Conservation (phyloP, 1,140 invertebrate species). For the Drosophila rhopaloa region DNA sequence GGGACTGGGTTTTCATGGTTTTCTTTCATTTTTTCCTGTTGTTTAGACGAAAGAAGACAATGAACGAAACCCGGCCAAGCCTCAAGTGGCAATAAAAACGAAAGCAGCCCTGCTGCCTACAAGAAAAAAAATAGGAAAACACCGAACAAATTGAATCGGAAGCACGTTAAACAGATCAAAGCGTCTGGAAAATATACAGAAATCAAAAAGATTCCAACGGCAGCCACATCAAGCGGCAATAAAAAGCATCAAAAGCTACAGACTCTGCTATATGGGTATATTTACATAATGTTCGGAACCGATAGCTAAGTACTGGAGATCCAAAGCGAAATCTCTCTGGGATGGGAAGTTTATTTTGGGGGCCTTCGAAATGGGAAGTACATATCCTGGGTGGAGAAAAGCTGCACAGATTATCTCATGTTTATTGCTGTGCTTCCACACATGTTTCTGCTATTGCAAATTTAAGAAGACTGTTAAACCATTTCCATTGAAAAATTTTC, state of each 20-base stretch:
- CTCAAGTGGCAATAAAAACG: conserved; percentile 76
- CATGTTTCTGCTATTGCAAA: too few species aligned
- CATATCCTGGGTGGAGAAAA: background rate
- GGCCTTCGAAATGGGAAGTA: background rate
- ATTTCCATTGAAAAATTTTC: too few species aligned
- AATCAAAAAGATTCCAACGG: conserved; percentile 24
- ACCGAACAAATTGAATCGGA: conserved; percentile 59
- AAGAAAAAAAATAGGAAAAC: background rate
- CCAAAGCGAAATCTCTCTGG: background rate
- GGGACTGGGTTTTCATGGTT: background rate
- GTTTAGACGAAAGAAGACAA: conserved; percentile 40
- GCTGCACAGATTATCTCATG: too few species aligned
- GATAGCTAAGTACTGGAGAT: background rate
- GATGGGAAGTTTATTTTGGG: background rate
- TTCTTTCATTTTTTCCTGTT: conserved; percentile 11
- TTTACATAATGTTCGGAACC: conserved; percentile 1
- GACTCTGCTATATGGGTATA: background rate
- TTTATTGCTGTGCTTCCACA: too few species aligned
- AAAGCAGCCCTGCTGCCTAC: conserved; percentile 38
- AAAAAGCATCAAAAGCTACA: conserved; percentile 29
- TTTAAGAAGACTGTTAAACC: too few species aligned
- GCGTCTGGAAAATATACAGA: conserved; percentile 26
- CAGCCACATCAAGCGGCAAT: conserved; percentile 7
- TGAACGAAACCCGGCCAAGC: conserved; percentile 7
- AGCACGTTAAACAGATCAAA: conserved; percentile 72